Conservation (phyloP, 2,113 vertebrate genomes). For the Coturnix japonica region DNA sequence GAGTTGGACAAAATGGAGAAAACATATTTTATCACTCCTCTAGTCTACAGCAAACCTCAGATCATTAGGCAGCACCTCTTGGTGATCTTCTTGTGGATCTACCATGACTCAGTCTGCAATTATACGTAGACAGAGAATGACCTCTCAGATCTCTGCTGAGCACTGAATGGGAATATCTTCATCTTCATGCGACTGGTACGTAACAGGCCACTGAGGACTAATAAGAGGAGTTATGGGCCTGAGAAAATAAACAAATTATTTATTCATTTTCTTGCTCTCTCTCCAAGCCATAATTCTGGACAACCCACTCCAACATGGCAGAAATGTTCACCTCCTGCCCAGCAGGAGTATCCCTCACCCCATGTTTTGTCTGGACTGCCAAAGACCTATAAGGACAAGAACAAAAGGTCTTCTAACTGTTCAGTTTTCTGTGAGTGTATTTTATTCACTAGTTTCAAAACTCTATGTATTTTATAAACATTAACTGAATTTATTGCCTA, state of each 20-base stretch:
- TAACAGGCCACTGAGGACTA: not conserved
- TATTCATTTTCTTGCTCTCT: not conserved
- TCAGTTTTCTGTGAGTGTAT: not conserved
- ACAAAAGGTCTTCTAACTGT: constrained; percentile 27
- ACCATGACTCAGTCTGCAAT: not conserved
- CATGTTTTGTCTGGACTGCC: not conserved
- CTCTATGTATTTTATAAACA: constrained; percentile 9
- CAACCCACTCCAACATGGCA: not conserved
- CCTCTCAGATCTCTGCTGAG: not conserved
- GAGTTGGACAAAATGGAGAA: not conserved
- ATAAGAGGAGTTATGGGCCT: not conserved
- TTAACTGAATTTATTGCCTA: constrained; percentile 24
- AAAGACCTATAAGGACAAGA: constrained; percentile 29
- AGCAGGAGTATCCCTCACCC: not conserved
- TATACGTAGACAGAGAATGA: not conserved
- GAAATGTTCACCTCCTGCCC: not conserved
- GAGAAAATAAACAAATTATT: not conserved
- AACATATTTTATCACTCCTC: not conserved
- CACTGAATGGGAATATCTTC: not conserved
- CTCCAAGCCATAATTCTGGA: not conserved
- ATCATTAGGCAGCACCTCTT: not conserved
- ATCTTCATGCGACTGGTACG: not conserved
- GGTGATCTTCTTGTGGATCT: not conserved
- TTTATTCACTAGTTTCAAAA: constrained; percentile 38
- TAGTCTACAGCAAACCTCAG: not conserved